phyloP scores from a whole-genome alignment of 2,888 invertebrate species.

The Choristoneura rosaceana region DNA sequence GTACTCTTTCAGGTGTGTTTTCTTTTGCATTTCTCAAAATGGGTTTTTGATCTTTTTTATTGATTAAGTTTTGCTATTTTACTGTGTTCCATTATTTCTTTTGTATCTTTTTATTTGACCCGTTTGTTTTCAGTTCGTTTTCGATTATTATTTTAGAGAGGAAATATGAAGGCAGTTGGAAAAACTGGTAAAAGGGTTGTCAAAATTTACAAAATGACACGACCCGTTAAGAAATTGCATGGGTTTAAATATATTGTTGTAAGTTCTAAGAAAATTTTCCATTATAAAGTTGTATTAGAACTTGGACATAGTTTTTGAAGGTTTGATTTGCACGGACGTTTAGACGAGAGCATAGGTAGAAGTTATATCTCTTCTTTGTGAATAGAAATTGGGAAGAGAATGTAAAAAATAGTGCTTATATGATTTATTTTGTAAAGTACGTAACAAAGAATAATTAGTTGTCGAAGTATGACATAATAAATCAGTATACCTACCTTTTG shows the following conservation, averaged over 20 bases:
- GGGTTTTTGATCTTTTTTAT: conserved; percentile 15
- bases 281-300: conserved; percentile 22
- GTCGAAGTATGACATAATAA: background rate
- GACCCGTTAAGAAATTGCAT: conserved; percentile 31
- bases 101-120: conserved; percentile 26
- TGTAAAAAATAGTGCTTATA: background rate
- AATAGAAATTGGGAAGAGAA: background rate
- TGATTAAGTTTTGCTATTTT: conserved; percentile 1
- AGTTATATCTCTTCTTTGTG: background rate
- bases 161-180: conserved; percentile 22
- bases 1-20: conserved; percentile 21
- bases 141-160: conserved; percentile 36
- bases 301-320: conserved; percentile 1
- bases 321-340: conserved; percentile 26
- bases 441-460: background rate
- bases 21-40: background rate
- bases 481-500: too few relatives aligned
- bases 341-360: background rate
- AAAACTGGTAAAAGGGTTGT: conserved; percentile 38
- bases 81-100: conserved; percentile 11
- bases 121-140: conserved; percentile 38
- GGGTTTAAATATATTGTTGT: conserved; percentile 33
- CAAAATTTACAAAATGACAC: conserved; percentile 26
- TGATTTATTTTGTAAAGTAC: background rate
- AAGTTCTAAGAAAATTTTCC: conserved; percentile 24